Evolutionary conservation across 2,113 vertebrate genomes (phyloP), one percentile per base, ranked within the genome.

Genomic region (Syngnathus floridae): DNA sequence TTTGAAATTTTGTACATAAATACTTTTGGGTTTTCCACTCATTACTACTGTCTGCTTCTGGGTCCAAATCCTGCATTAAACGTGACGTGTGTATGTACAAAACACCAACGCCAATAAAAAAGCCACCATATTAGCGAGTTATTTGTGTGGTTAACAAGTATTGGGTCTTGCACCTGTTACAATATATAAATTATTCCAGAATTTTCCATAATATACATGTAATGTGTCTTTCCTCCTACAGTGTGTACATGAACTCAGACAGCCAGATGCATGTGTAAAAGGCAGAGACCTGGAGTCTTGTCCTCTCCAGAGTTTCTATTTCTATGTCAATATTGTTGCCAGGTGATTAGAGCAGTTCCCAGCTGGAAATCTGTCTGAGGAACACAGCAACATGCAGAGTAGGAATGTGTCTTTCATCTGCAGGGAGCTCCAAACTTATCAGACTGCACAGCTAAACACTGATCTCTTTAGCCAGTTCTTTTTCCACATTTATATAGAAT

Each of bases 341-440:
- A 88, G 86, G 82, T 86, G 82, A 90, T 87, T 89, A 87, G 87
- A 88, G 87, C 84, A 80, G 70, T 75, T 85, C 84, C 75, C 85
- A 87, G 88, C 80, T 80, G 84, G 87, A 84, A 77, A 72, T 82
- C 82, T 67, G 84, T 88, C 84, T 80, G 82, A 80, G 85, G 73
- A 86, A 77, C 85, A 86, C 77, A 85, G 85, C 76, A 26, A 78
- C 86, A 86, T 76, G 84, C 86, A 81, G 86, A 78, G 85, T 64
- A 89, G 86, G 88, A 90, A 90, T 90, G 88, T 69, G 76, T 80
- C 78, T 85, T 87, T 88, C 79, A 88, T 87, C 87, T 79, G 80
- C 71, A 49, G 80, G 79, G 77, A 65, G 73, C 76, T 84, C 69
- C 62, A 76, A 73, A 80, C 75, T 67, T 67, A 78, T 66, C 78